Evolutionary conservation across 1,140 invertebrate species (phyloP).

Genomic region (silkworm (Bombyx mori)): DNA sequence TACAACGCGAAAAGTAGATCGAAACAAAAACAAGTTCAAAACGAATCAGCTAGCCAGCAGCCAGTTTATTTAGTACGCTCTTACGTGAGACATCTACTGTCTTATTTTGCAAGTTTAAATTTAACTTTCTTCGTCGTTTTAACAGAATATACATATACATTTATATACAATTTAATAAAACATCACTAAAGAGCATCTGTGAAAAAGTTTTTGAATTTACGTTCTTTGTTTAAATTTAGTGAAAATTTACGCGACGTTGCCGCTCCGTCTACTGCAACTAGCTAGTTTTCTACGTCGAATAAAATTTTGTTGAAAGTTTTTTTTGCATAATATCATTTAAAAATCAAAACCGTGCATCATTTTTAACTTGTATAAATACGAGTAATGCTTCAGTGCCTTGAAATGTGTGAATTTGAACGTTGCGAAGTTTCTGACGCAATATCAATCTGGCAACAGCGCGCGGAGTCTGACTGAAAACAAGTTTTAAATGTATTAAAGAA

Average conservation of each 20-base stretch:
- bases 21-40: constrained; percentile 42
- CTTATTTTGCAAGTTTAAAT: constrained; percentile 5
- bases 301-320: no score
- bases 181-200: not conserved
- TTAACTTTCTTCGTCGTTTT: not conserved
- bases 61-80: constrained; percentile 31
- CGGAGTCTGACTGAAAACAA: constrained; percentile 45
- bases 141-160: not conserved
- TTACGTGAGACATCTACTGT: constrained; percentile 9
- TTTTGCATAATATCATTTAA: no score
- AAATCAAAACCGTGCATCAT: constrained; percentile 8
- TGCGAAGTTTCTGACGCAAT: constrained; percentile 63
- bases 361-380: constrained; percentile 17
- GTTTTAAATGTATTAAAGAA: constrained; percentile 50
- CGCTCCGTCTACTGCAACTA: constrained; percentile 33
- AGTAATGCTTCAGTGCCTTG: constrained; percentile 53
- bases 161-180: not conserved
- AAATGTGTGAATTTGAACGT: constrained; percentile 60
- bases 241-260: constrained; percentile 52
- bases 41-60: constrained; percentile 8
- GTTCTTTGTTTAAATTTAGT: constrained; percentile 30
- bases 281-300: constrained; percentile 14
- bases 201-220: constrained; percentile 1
- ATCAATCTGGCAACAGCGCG: constrained; percentile 62
- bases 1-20: constrained; percentile 31